phyloP scores from a whole-genome alignment of 2,888 invertebrate genomes.

The Seira ritae region DNA sequence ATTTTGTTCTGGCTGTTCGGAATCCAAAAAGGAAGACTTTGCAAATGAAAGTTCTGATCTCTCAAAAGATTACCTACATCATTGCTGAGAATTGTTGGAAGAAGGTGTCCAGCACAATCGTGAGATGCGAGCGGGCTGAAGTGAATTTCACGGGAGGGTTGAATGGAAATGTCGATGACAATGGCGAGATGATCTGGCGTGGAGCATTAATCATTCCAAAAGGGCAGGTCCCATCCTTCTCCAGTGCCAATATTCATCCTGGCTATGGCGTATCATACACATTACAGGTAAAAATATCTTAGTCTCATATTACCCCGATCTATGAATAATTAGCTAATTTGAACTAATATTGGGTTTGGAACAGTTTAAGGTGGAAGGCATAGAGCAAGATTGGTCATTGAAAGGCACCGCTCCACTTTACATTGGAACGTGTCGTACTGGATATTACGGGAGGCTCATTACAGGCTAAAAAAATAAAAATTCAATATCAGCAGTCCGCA shows the following conservation, averaged over 20 bases:
- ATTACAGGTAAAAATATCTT: constrained; percentile 32
- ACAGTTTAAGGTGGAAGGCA: constrained; percentile 54
- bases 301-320: neutral
- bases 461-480: constrained; percentile 35
- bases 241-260: constrained; percentile 35
- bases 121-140: constrained; percentile 46
- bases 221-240: constrained; percentile 50
- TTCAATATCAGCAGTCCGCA: too few species aligned
- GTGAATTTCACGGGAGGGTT: constrained; percentile 34
- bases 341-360: neutral
- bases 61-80: constrained; percentile 45
- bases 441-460: constrained; percentile 34
- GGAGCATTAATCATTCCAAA: constrained; percentile 56
- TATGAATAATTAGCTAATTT: neutral
- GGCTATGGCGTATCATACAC: constrained; percentile 35
- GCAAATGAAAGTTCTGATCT: constrained; percentile 48
- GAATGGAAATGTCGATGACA: neutral
- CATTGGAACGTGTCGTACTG: constrained; percentile 48
- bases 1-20: constrained; percentile 31
- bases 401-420: constrained; percentile 49
- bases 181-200: constrained; percentile 40
- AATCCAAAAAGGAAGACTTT: constrained; percentile 36
- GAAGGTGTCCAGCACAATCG: constrained; percentile 44
- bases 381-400: constrained; percentile 50
- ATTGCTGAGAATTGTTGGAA: constrained; percentile 54